These are phyloP conservation scores for Malacosoma neustria DNA, from an alignment of 2,888 invertebrate genomes.

Conservation along the genomic window DNA sequence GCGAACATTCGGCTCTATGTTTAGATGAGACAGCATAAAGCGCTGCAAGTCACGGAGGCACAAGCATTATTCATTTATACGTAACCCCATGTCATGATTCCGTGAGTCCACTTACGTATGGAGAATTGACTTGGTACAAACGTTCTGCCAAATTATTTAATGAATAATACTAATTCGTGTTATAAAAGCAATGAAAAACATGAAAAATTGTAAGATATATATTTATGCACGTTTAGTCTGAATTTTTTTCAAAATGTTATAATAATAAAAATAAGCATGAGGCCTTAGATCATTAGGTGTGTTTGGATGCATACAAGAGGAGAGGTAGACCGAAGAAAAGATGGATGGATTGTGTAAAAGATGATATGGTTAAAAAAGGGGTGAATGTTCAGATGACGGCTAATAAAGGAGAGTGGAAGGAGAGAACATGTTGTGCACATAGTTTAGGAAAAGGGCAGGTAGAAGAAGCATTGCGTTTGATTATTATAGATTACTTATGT, in stretches of 20 bases:
- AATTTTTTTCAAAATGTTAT: not conserved
- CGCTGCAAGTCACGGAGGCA: constrained; percentile 45
- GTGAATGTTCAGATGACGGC: too few species aligned
- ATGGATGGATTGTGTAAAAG: too few species aligned
- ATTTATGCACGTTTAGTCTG: constrained; percentile 1
- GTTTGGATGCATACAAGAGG: too few species aligned
- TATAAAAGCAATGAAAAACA: not conserved
- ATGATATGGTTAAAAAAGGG: too few species aligned
- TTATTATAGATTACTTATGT: not conserved
- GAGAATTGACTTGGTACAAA: constrained; percentile 11
- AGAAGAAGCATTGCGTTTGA: too few species aligned
- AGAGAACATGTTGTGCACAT: too few species aligned
- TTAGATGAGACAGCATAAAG: constrained; percentile 46
- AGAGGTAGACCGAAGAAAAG: too few species aligned
- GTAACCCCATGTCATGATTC: constrained; percentile 40
- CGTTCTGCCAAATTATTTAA: not conserved
- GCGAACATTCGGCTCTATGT: constrained; percentile 29
- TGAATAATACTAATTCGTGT: not conserved
- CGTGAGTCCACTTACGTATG: constrained; percentile 23
- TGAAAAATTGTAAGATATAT: constrained; percentile 1
- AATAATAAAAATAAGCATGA: not conserved
- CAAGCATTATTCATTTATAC: constrained; percentile 48
- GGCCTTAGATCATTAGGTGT: too few species aligned
- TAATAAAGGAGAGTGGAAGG: too few species aligned
- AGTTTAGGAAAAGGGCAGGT: too few species aligned